phyloP scores from a whole-genome alignment of 1,140 invertebrate genomes.

The Littorina saxatilis region DNA sequence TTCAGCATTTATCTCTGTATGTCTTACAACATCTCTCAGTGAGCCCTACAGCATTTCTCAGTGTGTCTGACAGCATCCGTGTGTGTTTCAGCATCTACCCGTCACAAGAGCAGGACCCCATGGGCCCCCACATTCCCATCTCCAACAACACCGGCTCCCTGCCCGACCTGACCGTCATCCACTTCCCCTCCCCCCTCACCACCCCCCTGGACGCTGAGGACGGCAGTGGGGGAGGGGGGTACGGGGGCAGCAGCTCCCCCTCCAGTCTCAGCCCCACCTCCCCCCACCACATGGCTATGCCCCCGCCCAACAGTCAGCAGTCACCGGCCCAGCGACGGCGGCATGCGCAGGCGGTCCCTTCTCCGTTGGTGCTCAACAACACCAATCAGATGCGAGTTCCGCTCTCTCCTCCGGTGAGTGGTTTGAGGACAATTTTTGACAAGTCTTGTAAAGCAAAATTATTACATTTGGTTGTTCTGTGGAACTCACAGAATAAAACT shows the following conservation, averaged over 20 bases:
- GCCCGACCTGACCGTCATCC: slow-evolving; percentile 93
- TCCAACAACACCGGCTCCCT: slow-evolving; percentile 87
- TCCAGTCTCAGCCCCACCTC: slow-evolving; percentile 52
- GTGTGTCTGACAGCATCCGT: not conserved
- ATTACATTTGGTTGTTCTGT: no score
- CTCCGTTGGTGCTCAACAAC: slow-evolving; percentile 65
- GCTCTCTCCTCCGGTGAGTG: slow-evolving; percentile 60
- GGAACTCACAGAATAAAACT: no score
- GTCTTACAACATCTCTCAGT: slow-evolving; percentile 83
- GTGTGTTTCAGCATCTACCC: slow-evolving; percentile 82
- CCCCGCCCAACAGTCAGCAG: slow-evolving; percentile 50
- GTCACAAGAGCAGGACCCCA: slow-evolving; percentile 82
- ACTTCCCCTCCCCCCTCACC: slow-evolving; percentile 87
- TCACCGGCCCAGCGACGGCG: slow-evolving; percentile 61
- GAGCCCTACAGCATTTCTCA: slow-evolving; percentile 52
- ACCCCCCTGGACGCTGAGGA: slow-evolving; percentile 86
- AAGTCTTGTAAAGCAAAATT: no score
- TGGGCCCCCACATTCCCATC: slow-evolving; percentile 83
- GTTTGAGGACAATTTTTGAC: no score
- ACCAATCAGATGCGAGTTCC: slow-evolving; percentile 57
- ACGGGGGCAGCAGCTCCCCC: slow-evolving; percentile 68
- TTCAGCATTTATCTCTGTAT: not conserved
- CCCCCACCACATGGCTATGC: slow-evolving; percentile 46
- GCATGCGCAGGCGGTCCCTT: slow-evolving; percentile 57
- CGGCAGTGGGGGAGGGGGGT: slow-evolving; percentile 69